A percentile compares a stretch with the other conserved stretches of the same genome.
Conservation (phyloP, 2,113 vertebrate genomes). For the Nothocercus julius region DNA sequence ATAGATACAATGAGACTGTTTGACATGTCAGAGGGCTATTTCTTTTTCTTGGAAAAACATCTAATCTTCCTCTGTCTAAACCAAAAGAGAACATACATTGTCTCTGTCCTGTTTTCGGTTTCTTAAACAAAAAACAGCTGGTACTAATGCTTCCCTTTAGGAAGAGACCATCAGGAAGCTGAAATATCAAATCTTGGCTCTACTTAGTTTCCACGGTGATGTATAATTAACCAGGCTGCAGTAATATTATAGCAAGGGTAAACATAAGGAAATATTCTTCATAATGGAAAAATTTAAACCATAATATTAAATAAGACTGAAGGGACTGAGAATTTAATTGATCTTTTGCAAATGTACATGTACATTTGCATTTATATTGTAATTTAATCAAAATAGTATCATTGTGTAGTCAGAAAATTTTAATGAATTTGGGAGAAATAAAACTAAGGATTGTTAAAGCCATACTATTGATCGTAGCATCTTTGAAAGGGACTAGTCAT, state of each 20-base stretch:
- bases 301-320: background rate
- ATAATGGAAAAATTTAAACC: conserved; percentile 16
- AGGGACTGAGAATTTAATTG: background rate
- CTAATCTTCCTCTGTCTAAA: conserved; percentile 44
- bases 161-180: conserved; percentile 47
- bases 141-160: conserved; percentile 48
- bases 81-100: conserved; percentile 52
- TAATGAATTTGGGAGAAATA: conserved; percentile 7
- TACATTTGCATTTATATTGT: background rate
- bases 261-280: conserved; percentile 31
- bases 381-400: conserved; percentile 16
- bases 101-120: conserved; percentile 69
- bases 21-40: conserved; percentile 43
- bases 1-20: conserved; percentile 48
- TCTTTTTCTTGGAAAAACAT: conserved; percentile 67
- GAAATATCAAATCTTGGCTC: conserved; percentile 32
- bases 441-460: background rate
- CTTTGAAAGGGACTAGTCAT: background rate
- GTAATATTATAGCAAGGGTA: background rate
- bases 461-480: background rate
- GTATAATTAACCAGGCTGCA: conserved; percentile 47
- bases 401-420: background rate
- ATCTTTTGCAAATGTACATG: background rate
- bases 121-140: conserved; percentile 72
- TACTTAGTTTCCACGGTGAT: conserved; percentile 19